Conservation (phyloP, 2,797 vertebrate species). For the Neosalanx taihuensis region DNA sequence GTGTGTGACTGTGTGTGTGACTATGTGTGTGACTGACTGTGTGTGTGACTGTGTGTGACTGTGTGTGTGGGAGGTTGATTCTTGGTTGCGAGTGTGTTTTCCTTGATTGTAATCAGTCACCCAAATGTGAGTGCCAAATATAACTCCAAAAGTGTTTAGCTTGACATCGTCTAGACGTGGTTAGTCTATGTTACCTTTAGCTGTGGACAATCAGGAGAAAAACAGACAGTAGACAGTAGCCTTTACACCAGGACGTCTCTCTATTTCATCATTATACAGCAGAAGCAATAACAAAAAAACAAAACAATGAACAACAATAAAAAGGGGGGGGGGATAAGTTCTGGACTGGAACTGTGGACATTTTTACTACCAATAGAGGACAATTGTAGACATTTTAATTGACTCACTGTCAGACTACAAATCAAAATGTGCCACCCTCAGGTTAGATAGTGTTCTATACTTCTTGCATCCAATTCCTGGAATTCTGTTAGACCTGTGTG, state of each 20-base stretch:
- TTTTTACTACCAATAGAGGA: not conserved
- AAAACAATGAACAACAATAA: too few relatives aligned
- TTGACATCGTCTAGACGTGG: conserved; percentile 1
- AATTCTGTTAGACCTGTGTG: not conserved
- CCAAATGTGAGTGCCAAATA: conserved; percentile 39
- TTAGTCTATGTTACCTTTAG: conserved; percentile 22
- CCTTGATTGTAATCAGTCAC: not conserved
- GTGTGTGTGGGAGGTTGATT: too few relatives aligned
- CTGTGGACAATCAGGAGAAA: conserved; percentile 66
- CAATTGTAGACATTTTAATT: conserved; percentile 4
- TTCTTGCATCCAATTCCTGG: not conserved
- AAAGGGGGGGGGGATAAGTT: too few relatives aligned
- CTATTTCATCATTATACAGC: conserved; percentile 26
- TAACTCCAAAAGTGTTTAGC: not conserved
- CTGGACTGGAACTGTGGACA: too few relatives aligned
- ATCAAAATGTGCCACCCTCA: not conserved
- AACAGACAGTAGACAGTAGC: conserved; percentile 15
- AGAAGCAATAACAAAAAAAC: conserved; percentile 30
- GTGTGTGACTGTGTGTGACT: too few relatives aligned
- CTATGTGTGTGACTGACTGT: too few relatives aligned
- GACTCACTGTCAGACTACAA: not conserved
- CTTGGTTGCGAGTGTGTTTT: not conserved
- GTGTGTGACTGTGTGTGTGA: too few relatives aligned
- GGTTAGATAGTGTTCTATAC: not conserved
- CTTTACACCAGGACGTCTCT: not conserved